Evolutionary conservation across 2,888 invertebrate genomes (phyloP), one percentile per base, ranked within the genome.

Genomic region (Dasysyrphus albostriatus): DNA sequence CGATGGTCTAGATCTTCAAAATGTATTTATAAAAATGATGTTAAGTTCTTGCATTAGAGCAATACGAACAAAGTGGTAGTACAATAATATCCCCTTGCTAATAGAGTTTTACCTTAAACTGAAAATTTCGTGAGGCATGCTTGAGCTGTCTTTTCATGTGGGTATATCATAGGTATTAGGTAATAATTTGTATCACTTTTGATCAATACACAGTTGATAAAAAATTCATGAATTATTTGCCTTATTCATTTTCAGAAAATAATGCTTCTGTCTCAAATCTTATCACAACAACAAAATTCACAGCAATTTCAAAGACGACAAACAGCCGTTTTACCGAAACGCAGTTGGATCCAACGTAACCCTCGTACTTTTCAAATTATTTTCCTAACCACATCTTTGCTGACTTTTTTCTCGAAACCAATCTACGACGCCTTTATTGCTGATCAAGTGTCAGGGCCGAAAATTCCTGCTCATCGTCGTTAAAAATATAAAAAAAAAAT

Each of bases 341-440:
- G 94, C 85, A 93, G 94, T 89, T 95, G 95, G 94, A 93, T 94
- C 61, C 93, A 93, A 88, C 93, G 94, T 84, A 94, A 95, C 92
- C 96, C 96, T 0, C 93, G 92, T 76, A 90, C 94, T 0, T 94
- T 95, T 90, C 94, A 95, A 90, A 89, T 94, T 12, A 90, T 94
- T 0, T 93, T 94, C 83, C 93, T 95, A 0, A 90, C 93, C 1
- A 56, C 94, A 0, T 94, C 93, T 1, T 75, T 95, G 8, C 90
- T 94, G 3, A 90, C 95, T 19, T 94, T 96, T 76, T 96, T 96
- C 90, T 96, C 96, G 0, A 95, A 94, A 89, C 96, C 96, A 0
- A 91, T 97, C 32, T 97, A 96, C 93, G 96, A 96, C 90, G 92
- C 94, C 3, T 95, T 95, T 89, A 90, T 95, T 89, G 73, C 93